phyloP scores from a whole-genome alignment of 2,888 invertebrate species.

The Leptogaster cylindrica region DNA sequence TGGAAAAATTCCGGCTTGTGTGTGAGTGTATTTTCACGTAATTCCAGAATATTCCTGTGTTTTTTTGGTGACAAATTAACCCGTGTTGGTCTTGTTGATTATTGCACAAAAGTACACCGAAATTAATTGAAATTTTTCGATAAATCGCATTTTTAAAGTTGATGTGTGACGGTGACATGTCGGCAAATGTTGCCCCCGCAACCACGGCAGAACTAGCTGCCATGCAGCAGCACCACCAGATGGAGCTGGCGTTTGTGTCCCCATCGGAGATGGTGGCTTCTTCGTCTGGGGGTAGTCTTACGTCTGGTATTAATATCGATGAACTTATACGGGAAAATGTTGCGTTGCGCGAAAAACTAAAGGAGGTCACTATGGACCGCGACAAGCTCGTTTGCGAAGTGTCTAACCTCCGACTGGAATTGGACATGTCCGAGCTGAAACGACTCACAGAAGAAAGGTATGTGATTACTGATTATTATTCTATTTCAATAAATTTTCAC shows the following conservation, averaged over 20 bases:
- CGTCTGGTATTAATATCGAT: slow-evolving; percentile 50
- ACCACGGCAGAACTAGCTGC: slow-evolving; percentile 14
- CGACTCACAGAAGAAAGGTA: slow-evolving; percentile 60
- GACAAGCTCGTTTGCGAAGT: slow-evolving; percentile 60
- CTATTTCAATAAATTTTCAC: too few species aligned
- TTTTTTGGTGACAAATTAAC: too few species aligned
- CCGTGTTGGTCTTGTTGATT: too few species aligned
- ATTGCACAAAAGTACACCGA: too few species aligned
- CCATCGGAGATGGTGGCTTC: not conserved
- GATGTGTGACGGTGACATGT: slow-evolving; percentile 35
- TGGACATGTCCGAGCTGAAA: slow-evolving; percentile 61
- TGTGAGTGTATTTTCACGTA: too few species aligned
- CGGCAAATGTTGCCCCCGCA: slow-evolving; percentile 18
- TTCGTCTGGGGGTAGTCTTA: not conserved
- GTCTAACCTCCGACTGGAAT: slow-evolving; percentile 59
- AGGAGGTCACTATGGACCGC: slow-evolving; percentile 57
- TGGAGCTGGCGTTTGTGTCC: slow-evolving; percentile 11
- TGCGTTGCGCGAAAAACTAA: slow-evolving; percentile 56
- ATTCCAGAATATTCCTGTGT: too few species aligned
- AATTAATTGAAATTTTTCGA: too few species aligned
- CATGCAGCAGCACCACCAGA: slow-evolving; percentile 27
- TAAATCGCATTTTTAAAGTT: too few species aligned
- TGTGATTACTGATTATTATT: slow-evolving; percentile 50
- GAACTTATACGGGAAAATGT: slow-evolving; percentile 58
- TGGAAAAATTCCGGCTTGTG: too few species aligned